Evolutionary conservation across 1,140 invertebrate genomes (phyloP).

Genomic region (Drosophila teissieri): DNA sequence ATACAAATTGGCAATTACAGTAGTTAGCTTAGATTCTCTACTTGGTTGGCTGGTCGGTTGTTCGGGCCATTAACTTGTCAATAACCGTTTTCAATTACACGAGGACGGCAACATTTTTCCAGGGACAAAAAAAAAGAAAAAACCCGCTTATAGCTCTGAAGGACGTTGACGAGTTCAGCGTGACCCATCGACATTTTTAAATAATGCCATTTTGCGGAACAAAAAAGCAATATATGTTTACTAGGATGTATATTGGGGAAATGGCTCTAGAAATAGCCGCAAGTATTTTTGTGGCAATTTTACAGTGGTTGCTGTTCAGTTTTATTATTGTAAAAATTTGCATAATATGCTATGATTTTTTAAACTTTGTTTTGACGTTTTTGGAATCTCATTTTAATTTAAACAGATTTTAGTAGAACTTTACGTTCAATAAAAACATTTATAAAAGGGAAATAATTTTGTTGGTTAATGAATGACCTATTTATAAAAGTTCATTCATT

Average conservation of each 20-base stretch:
- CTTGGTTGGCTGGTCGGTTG: slow-evolving; percentile 31
- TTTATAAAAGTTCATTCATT: neutral
- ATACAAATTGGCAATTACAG: slow-evolving; percentile 79
- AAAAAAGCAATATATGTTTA: slow-evolving; percentile 39
- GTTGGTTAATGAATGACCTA: neutral
- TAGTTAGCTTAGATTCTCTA: slow-evolving; percentile 29
- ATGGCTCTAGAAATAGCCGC: slow-evolving; percentile 38
- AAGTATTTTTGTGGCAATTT: slow-evolving; percentile 18
- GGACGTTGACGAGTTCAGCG: slow-evolving; percentile 64
- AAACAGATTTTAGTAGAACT: no score
- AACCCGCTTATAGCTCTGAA: slow-evolving; percentile 12
- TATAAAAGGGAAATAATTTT: no score
- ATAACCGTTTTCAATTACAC: slow-evolving; percentile 82
- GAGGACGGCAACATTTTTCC: slow-evolving; percentile 25
- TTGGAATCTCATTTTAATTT: no score
- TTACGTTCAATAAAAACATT: no score
- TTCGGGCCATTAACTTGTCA: slow-evolving; percentile 75
- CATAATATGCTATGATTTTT: neutral
- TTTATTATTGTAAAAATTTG: neutral
- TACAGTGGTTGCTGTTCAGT: slow-evolving; percentile 25
- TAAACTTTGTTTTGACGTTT: neutral
- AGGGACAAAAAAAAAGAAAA: neutral
- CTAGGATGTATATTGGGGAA: slow-evolving; percentile 21
- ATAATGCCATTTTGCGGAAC: slow-evolving; percentile 71
- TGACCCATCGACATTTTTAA: slow-evolving; percentile 81